Evolutionary conservation across 2,888 invertebrate species (phyloP), one percentile per base, ranked within the genome.

Genomic region (Drosophila algonquin): DNA sequence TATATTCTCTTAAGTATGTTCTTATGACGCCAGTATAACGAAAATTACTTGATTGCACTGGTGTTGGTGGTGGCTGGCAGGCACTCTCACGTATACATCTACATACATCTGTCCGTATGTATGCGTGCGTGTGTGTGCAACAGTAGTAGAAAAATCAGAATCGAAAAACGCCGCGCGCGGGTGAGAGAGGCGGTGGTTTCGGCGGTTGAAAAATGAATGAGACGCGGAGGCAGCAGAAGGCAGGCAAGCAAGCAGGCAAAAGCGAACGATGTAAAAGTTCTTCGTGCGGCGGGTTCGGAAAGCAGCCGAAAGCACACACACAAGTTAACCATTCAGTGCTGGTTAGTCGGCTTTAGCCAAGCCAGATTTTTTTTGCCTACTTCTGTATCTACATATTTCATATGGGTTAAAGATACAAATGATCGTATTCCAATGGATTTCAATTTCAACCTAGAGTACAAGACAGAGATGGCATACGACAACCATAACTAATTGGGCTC

Each of bases 111-210:
- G 54, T 55, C 10, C 62, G 52, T 51, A 48, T 47, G 50, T 52
- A 57, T 56, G 75, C 50, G 59, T 77, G 67, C 44, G 73, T 78
- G 65, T 76, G 81, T 84, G 86, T 30, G 30, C 30, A 30, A 30
- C 30, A 30, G 30, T 30, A 30, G 30, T 88, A 77, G 76, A 84
- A 87, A 81, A 86, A 87, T 87, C 86, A 77, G 72, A 72, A 72
- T 72, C 59, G 54, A 73, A 58, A 80, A 79, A 89, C 83, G 82
- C 81, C 87, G 89, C 91, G 90, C 90, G 89, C 89, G 90, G 88
- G 89, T 85, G 90, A 87, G 89, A 72, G 84, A 69, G 84, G 87
- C 81, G 87, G 77, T 81, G 85, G 40, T 40, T 81, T 88, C 80
- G 76, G 84, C 80, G 79, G 30, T 30, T 30, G 30, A 30, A 30